Evolutionary conservation across 2,113 vertebrate species (phyloP).

Genomic region (Nibea albiflora): DNA sequence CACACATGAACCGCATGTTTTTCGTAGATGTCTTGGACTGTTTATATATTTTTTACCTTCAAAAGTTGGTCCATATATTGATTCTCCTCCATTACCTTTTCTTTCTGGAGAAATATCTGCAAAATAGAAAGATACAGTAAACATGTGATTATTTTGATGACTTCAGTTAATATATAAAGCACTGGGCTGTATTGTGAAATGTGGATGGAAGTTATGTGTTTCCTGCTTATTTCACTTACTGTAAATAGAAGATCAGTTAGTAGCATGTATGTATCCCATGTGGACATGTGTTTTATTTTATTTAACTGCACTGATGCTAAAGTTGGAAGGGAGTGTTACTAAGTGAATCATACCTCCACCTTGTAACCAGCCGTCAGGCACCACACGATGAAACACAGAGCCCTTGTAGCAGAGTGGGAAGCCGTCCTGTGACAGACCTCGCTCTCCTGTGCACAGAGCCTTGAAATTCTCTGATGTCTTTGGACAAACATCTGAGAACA

Average conservation of each 20-base stretch:
- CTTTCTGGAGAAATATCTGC: slow-evolving; percentile 86
- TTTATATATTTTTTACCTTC: slow-evolving; percentile 78
- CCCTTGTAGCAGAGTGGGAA: slow-evolving; percentile 86
- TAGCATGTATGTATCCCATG: not conserved
- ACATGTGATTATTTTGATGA: not conserved
- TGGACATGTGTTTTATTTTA: no score
- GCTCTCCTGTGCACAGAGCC: slow-evolving; percentile 86
- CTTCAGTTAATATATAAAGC: not conserved
- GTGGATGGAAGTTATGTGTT: not conserved
- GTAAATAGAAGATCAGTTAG: not conserved
- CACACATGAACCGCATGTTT: not conserved
- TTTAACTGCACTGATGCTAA: not conserved
- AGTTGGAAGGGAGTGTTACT: no score
- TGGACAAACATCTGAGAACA: slow-evolving; percentile 89
- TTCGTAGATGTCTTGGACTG: not conserved
- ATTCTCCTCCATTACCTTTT: slow-evolving; percentile 87
- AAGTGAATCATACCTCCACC: slow-evolving; percentile 86
- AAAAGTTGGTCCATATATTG: slow-evolving; percentile 90
- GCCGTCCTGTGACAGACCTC: slow-evolving; percentile 70
- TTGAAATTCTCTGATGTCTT: slow-evolving; percentile 92
- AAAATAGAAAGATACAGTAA: slow-evolving; percentile 20
- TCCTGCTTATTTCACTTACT: not conserved
- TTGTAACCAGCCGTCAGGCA: slow-evolving; percentile 91
- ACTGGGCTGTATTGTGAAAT: not conserved
- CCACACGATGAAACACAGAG: slow-evolving; percentile 89